Conservation (phyloP, 2,888 invertebrate species). For the Lymantria dispar region DNA sequence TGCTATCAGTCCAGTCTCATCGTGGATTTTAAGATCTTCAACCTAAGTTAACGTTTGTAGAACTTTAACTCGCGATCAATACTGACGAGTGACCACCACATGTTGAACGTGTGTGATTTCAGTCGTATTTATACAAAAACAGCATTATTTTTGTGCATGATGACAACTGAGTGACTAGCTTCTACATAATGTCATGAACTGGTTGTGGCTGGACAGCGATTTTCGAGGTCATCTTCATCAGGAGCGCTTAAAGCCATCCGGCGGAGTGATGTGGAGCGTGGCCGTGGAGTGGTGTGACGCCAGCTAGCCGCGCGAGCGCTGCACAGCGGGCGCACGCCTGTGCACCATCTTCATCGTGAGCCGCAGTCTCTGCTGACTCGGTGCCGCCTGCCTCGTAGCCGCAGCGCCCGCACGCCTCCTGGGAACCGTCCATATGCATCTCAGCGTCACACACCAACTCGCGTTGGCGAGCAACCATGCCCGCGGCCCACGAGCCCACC, state of each 20-base stretch:
- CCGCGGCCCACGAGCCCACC: conserved; percentile 33
- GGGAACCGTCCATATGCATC: conserved; percentile 18
- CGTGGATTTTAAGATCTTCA: no score
- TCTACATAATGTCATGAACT: no score
- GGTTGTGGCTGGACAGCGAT: neutral
- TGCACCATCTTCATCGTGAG: conserved; percentile 14
- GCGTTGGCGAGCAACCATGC: conserved; percentile 6
- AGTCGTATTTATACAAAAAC: no score
- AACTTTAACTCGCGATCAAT: no score
- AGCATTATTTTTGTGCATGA: no score
- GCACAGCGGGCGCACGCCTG: conserved; percentile 79
- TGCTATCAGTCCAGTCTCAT: no score
- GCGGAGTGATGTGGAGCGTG: conserved; percentile 85
- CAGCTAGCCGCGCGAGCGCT: conserved; percentile 85
- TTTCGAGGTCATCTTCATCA: neutral
- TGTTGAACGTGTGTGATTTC: no score
- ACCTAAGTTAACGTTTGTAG: no score
- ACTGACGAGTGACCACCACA: no score
- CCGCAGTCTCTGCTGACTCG: conserved; percentile 11
- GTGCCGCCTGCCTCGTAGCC: conserved; percentile 38
- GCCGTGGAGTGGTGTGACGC: conserved; percentile 88
- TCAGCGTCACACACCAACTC: conserved; percentile 19
- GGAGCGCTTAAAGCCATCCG: conserved; percentile 83
- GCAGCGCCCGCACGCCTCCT: conserved; percentile 51
- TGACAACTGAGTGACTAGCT: no score